Evolutionary conservation across 2,797 vertebrate genomes (phyloP).

Genomic region (Acridotheres tristis): DNA sequence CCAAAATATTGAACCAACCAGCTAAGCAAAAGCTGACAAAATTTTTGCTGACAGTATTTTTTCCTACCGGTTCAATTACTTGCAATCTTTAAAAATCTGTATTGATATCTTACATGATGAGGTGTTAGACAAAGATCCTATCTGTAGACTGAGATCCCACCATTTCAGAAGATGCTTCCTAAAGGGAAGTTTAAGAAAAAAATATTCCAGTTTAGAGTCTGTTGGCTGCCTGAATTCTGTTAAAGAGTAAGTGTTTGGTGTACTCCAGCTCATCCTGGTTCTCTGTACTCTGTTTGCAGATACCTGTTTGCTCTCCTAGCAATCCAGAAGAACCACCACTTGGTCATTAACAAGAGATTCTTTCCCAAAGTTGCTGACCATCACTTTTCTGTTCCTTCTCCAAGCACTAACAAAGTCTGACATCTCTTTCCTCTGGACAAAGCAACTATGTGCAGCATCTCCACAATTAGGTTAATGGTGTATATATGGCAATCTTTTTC

Average conservation of each 20-base stretch:
- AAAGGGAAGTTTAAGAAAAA: not conserved
- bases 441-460: not conserved
- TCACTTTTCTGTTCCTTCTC: not conserved
- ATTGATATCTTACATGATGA: not conserved
- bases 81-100: not conserved
- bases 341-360: accelerated
- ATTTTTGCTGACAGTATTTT: not conserved
- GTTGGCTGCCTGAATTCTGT: not conserved
- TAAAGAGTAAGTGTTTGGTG: not conserved
- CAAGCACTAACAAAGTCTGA: not conserved
- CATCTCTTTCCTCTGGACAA: not conserved
- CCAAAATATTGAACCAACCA: not conserved
- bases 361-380: not conserved
- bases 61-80: not conserved
- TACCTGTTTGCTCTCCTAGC: not conserved
- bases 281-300: not conserved
- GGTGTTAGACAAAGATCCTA: not conserved
- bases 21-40: not conserved
- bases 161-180: not conserved
- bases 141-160: not conserved
- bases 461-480: not conserved
- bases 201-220: not conserved
- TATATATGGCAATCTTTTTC: not conserved
- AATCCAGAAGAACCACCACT: not conserved
- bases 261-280: not conserved